Percentiles rank a stretch among this genome's conserved stretches.
Evolutionary conservation across 2,113 vertebrate species (phyloP).

Genomic region (Dolichallabes microphthalmus): DNA sequence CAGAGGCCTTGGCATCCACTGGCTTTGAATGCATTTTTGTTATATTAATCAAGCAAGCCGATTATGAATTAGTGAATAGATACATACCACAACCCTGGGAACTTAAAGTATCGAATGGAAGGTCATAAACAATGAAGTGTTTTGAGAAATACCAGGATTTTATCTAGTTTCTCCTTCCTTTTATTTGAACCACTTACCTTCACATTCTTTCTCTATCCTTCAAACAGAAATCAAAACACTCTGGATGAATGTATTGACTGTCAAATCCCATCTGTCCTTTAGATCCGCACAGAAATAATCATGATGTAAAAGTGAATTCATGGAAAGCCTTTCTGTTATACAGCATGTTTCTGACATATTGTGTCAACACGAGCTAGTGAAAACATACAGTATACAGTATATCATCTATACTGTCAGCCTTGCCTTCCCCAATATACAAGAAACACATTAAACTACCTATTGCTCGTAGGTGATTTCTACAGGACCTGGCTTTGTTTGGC

Average conservation of each 20-base stretch:
- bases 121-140: slow-evolving; percentile 1
- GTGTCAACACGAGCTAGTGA: slow-evolving; percentile 25
- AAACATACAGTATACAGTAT: slow-evolving; percentile 43
- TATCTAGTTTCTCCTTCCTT: slow-evolving; percentile 16
- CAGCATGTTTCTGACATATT: not conserved
- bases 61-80: slow-evolving; percentile 38
- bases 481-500: slow-evolving; percentile 52
- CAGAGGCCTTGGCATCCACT: slow-evolving; percentile 8
- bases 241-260: slow-evolving; percentile 20
- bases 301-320: slow-evolving; percentile 12
- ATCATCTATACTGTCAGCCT: slow-evolving; percentile 48
- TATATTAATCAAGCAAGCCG: slow-evolving; percentile 32
- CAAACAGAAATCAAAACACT: slow-evolving; percentile 2
- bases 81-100: slow-evolving; percentile 4
- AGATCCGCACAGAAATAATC: slow-evolving; percentile 29
- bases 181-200: not conserved
- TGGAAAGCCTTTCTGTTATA: slow-evolving; percentile 28
- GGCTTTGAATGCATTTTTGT: slow-evolving; percentile 5
- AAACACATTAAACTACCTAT: slow-evolving; percentile 56
- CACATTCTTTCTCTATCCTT: slow-evolving; percentile 3
- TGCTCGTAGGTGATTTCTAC: slow-evolving; percentile 45
- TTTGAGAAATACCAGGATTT: slow-evolving; percentile 33
- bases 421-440: slow-evolving; percentile 44
- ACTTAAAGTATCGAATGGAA: slow-evolving; percentile 1
- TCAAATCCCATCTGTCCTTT: not conserved